These are phyloP conservation scores for Drosophila borealis DNA, from an alignment of 2,888 invertebrate species.

Conservation along the genomic window DNA sequence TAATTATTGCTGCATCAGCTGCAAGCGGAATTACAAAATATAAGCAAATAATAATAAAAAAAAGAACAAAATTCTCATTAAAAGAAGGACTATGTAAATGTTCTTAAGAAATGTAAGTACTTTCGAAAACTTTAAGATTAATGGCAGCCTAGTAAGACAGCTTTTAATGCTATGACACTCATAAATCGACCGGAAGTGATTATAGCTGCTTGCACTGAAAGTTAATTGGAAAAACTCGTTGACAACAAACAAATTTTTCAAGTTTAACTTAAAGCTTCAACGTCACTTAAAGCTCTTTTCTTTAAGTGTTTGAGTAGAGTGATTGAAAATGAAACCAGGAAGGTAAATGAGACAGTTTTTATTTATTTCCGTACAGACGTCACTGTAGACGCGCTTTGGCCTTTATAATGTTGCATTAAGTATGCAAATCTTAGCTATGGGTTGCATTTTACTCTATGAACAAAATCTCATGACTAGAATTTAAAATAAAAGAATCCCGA, in stretches of 20 bases:
- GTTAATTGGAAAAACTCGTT: constrained; percentile 6
- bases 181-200: not conserved
- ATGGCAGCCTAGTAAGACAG: constrained; percentile 12
- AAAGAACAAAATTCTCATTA: constrained; percentile 16
- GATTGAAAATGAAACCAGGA: not conserved
- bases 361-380: not conserved
- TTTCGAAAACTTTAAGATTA: constrained; percentile 25
- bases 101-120: constrained; percentile 11
- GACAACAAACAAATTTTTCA: not conserved
- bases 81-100: constrained; percentile 20
- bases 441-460: not conserved
- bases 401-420: not conserved
- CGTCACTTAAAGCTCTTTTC: too few species aligned
- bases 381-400: too few species aligned
- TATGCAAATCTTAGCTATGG: not conserved
- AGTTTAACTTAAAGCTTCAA: not conserved
- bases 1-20: constrained; percentile 33
- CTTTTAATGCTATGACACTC: constrained; percentile 7
- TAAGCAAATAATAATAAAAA: not conserved
- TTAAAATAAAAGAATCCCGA: not conserved
- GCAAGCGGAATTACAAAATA: not conserved
- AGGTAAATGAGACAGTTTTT: not conserved
- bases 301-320: not conserved
- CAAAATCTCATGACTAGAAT: not conserved
- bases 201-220: not conserved